These are phyloP conservation scores for Acleris holmiana DNA, from an alignment of 2,888 invertebrate genomes.

Conservation along the genomic window DNA sequence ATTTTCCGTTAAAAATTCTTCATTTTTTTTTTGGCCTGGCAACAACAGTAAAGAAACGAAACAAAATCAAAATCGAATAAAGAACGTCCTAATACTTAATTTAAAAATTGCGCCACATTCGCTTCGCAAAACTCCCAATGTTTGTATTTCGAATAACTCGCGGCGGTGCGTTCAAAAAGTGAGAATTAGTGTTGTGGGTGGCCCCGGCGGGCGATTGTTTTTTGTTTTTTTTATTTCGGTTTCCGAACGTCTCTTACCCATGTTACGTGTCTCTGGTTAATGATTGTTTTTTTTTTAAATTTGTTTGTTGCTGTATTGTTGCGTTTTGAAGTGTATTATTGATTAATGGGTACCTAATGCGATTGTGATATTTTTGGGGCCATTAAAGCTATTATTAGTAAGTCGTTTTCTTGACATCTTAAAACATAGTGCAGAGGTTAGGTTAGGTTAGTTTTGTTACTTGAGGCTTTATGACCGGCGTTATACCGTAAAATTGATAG, in stretches of 20 bases:
- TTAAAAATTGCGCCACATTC: conserved; percentile 23
- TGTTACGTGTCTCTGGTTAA: conserved; percentile 27
- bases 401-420: too few relatives aligned
- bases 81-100: conserved; percentile 16
- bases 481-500: too few relatives aligned
- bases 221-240: conserved; percentile 38
- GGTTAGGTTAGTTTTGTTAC: too few relatives aligned
- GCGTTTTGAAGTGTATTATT: too few relatives aligned
- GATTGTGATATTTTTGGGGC: too few relatives aligned
- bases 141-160: conserved; percentile 51
- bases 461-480: too few relatives aligned
- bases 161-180: conserved; percentile 41
- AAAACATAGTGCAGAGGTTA: too few relatives aligned
- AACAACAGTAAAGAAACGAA: background rate
- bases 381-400: too few relatives aligned
- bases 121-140: conserved; percentile 47
- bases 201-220: conserved; percentile 42
- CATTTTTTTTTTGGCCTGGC: too few relatives aligned
- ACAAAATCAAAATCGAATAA: background rate
- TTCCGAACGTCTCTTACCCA: conserved; percentile 22
- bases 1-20: too few relatives aligned
- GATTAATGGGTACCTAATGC: too few relatives aligned
- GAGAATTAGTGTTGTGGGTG: conserved; percentile 57
- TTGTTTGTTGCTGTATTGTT: conserved; percentile 10
- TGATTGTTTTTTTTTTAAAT: conserved; percentile 20